Conservation (phyloP, 2,888 invertebrate genomes). For the Drosophila mayaguana region DNA sequence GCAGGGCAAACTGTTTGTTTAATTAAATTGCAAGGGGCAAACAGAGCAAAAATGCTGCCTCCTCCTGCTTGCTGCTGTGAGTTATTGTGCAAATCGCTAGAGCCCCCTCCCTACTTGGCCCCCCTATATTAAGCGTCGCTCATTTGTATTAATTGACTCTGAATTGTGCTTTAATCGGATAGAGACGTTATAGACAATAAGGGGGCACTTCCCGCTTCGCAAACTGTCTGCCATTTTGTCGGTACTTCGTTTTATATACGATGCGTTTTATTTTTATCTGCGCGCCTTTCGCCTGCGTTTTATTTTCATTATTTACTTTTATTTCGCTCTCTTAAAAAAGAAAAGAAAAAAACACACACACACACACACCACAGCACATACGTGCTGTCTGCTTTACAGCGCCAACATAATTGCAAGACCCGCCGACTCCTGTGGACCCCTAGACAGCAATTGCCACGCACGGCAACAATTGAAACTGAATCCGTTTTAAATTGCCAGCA, state of each 20-base stretch:
- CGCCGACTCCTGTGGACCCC: slow-evolving; percentile 7
- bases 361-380: slow-evolving; percentile 33
- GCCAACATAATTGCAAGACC: slow-evolving; percentile 47
- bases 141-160: slow-evolving; percentile 77
- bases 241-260: slow-evolving; percentile 60
- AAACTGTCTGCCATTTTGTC: slow-evolving; percentile 52
- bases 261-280: slow-evolving; percentile 59
- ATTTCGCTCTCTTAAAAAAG: slow-evolving; percentile 39
- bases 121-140: slow-evolving; percentile 19
- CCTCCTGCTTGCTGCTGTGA: slow-evolving; percentile 9
- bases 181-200: slow-evolving; percentile 47
- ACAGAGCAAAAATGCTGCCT: slow-evolving; percentile 19
- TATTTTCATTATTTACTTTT: slow-evolving; percentile 57
- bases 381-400: slow-evolving; percentile 34
- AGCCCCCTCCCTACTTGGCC: background rate
- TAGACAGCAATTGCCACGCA: slow-evolving; percentile 26
- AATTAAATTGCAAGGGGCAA: slow-evolving; percentile 72
- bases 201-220: background rate
- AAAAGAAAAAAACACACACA: slow-evolving; percentile 12
- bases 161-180: slow-evolving; percentile 63
- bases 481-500: slow-evolving; percentile 23
- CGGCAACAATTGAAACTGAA: slow-evolving; percentile 61
- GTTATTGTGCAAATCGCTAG: slow-evolving; percentile 31
- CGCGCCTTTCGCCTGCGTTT: slow-evolving; percentile 33
- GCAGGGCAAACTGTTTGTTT: slow-evolving; percentile 71